Evolutionary conservation across 1,140 invertebrate species (phyloP).

Genomic region (Zaprionus vittiger): DNA sequence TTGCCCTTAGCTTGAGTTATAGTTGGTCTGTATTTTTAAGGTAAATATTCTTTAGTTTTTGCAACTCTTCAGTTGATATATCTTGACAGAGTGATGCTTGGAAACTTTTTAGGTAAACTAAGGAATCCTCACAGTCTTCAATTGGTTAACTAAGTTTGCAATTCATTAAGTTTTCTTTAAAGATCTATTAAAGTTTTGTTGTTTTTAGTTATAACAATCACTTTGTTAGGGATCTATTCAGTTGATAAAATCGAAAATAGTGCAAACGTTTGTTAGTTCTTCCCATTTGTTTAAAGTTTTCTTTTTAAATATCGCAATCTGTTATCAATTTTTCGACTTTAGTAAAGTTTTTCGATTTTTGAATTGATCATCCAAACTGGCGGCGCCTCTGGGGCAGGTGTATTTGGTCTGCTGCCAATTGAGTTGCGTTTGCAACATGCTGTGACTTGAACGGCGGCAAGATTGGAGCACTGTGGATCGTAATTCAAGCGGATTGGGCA

Average conservation of each 20-base stretch:
- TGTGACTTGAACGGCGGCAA: conserved; percentile 42
- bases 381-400: conserved; percentile 15
- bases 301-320: too few relatives aligned
- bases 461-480: conserved; percentile 58
- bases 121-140: too few relatives aligned
- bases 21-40: too few relatives aligned
- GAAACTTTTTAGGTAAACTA: too few relatives aligned
- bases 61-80: too few relatives aligned
- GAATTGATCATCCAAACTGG: neutral
- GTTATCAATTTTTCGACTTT: too few relatives aligned
- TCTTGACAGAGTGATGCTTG: too few relatives aligned
- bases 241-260: neutral
- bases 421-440: conserved; percentile 67
- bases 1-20: too few relatives aligned
- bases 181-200: neutral
- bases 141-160: too few relatives aligned
- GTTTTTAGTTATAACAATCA: neutral
- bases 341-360: neutral
- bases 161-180: neutral
- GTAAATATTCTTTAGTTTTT: too few relatives aligned
- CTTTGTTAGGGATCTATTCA: too few relatives aligned
- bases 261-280: neutral
- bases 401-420: conserved; percentile 31
- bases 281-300: too few relatives aligned
- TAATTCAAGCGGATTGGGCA: conserved; percentile 70